Base-by-base conservation (phyloP, 2,113 vertebrate species). In the Callospermophilus lateralis region DNA sequence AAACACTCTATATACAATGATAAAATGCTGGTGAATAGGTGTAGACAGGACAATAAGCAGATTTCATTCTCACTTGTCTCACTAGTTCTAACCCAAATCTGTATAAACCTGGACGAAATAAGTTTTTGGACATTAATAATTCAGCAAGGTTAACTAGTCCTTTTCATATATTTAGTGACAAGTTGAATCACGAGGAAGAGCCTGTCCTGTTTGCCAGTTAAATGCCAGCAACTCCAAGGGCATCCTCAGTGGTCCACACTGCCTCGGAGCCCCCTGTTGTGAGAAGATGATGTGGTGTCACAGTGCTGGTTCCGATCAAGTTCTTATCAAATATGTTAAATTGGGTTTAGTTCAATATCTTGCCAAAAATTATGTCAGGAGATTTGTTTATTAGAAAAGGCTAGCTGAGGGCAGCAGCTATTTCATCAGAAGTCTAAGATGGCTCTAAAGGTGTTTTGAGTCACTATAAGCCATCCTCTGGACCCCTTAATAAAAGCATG, bases 281-380 rank as follows among this genome's bases (percentile, higher is more conserved):
- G 10, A 83, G 22, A 37, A 51, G 37, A 81, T 42, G 39, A 55
- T 1, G 34, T 65, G 11, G 61, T 37, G 34, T 42, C 65, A 77
- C 1, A 32, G 42, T 32, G 70, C 67, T 1, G 24, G 15, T 19
- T 73, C 90, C 72, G 28, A 37, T 32, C 37, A 73, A 88, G 51
- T 90, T 86, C 88, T 72, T 58, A 10, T 93, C 70, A 87, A 76
- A 86, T 15, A 30, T 63, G 92, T 96, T 61, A 61, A 58, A 51
- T 77, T 65, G 58, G 87, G 79, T 42, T 53, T 90, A 73, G 84
- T 45, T 95, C 80, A 73, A 34, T 80, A 70, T 76, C 76, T 80
- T 94, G 63, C 77, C 89, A 80, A 72, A 89, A 93, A 88, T 13
- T 20, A 74, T 67, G 79, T 95, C 90, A 96, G 80, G 70, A 80